Percentiles rank a stretch among this genome's conserved stretches.
These are phyloP conservation scores for Phoebastria nigripes DNA, from an alignment of 2,797 vertebrate species.

Conservation along the genomic window DNA sequence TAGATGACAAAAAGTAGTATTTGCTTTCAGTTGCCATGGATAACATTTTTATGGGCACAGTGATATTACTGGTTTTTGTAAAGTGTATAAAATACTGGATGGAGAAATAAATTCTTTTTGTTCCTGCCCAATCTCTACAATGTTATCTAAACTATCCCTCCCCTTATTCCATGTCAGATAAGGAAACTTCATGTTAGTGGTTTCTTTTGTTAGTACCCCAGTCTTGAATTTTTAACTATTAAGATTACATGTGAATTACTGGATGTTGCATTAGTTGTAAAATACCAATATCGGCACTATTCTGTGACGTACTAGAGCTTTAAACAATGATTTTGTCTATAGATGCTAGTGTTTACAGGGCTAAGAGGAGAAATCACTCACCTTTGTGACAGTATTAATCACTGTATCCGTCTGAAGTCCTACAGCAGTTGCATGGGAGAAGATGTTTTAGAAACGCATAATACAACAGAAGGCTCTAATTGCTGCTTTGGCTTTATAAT, in stretches of 20 bases:
- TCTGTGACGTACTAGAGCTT: slow-evolving; percentile 50
- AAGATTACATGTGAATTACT: slow-evolving; percentile 35
- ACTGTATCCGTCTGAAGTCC: background rate
- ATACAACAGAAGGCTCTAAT: background rate
- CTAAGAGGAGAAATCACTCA: background rate
- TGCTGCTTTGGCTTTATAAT: background rate
- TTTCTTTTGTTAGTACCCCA: slow-evolving; percentile 46
- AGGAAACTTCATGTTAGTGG: slow-evolving; percentile 45
- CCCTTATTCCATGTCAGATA: slow-evolving; percentile 16
- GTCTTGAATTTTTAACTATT: slow-evolving; percentile 56
- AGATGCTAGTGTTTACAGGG: slow-evolving; percentile 1
- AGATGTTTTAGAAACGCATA: background rate
- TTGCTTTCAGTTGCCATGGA: slow-evolving; percentile 77
- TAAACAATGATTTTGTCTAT: slow-evolving; percentile 26
- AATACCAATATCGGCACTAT: slow-evolving; percentile 23
- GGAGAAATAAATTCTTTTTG: slow-evolving; percentile 70
- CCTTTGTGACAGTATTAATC: background rate
- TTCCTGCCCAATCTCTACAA: slow-evolving; percentile 68
- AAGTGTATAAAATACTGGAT: slow-evolving; percentile 67
- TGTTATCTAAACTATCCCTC: slow-evolving; percentile 58
- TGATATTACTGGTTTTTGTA: slow-evolving; percentile 75
- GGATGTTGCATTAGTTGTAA: slow-evolving; percentile 56
- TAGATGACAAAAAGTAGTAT: slow-evolving; percentile 75
- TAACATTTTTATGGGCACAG: slow-evolving; percentile 77
- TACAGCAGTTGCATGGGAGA: background rate